Conservation (phyloP, 2,888 invertebrate species). For the Acronicta aceris region DNA sequence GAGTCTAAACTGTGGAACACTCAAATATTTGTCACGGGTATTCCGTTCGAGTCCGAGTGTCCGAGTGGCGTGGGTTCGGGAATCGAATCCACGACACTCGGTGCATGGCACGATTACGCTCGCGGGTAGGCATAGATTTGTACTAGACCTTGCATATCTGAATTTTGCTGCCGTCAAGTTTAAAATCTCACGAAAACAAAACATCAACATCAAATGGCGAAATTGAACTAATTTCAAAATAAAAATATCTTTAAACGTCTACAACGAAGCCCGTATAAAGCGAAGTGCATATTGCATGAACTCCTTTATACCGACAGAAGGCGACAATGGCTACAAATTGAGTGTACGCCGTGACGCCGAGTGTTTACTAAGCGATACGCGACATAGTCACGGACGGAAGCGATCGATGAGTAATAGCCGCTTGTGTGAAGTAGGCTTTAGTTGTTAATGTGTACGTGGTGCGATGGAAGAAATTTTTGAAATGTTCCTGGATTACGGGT, state of each 20-base stretch:
- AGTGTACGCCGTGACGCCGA: constrained; percentile 65
- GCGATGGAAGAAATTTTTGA: not conserved
- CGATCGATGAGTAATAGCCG: constrained; percentile 60
- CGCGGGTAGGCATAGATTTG: too few relatives aligned
- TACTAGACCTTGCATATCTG: too few relatives aligned
- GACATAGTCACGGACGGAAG: constrained; percentile 55
- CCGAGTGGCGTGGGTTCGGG: too few relatives aligned
- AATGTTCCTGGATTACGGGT: too few relatives aligned
- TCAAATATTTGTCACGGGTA: too few relatives aligned
- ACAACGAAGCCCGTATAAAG: constrained; percentile 47
- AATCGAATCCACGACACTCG: too few relatives aligned
- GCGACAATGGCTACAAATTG: constrained; percentile 74
- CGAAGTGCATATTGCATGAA: constrained; percentile 61
- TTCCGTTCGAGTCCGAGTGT: too few relatives aligned
- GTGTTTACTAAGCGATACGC: constrained; percentile 69
- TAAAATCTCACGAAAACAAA: not conserved
- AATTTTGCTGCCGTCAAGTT: too few relatives aligned
- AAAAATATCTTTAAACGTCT: constrained; percentile 27
- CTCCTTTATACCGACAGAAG: constrained; percentile 63
- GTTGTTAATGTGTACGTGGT: constrained; percentile 13
- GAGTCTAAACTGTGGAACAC: too few relatives aligned
- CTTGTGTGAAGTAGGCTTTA: constrained; percentile 49
- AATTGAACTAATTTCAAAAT: constrained; percentile 42
- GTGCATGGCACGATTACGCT: too few relatives aligned
- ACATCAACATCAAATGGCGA: constrained; percentile 15